These are phyloP conservation scores for Sebastes reedi DNA, from an alignment of 2,797 vertebrate species.

Conservation along the genomic window DNA sequence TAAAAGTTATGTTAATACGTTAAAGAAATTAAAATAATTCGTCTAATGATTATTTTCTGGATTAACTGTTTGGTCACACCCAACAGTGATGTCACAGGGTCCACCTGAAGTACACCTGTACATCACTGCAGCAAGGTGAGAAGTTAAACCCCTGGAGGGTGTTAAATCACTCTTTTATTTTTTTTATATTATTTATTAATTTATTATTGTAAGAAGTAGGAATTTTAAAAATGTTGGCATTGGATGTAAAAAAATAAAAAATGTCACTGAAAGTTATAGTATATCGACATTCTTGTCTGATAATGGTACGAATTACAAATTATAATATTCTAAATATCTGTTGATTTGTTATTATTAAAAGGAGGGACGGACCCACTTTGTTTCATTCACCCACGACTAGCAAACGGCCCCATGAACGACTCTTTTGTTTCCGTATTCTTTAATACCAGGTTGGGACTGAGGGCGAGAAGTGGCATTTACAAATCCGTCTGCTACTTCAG, in stretches of 20 bases:
- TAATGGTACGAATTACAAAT: not conserved
- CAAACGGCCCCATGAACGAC: no score
- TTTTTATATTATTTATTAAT: no score
- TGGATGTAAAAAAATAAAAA: not conserved
- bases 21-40: no score
- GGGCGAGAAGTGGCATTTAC: not conserved
- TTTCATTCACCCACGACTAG: no score
- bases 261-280: not conserved
- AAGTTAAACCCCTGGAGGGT: not conserved
- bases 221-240: not conserved
- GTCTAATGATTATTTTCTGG: no score
- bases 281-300: not conserved
- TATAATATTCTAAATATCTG: fast-evolving
- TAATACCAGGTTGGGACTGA: not conserved
- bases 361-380: fast-evolving
- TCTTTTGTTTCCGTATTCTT: not conserved
- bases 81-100: not conserved
- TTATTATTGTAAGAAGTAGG: not conserved
- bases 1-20: no score
- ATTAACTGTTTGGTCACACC: not conserved
- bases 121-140: not conserved
- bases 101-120: not conserved
- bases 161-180: not conserved
- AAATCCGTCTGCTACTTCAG: not conserved
- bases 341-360: no score